Conservation (phyloP, 2,113 vertebrate genomes). For the Morone saxatilis region DNA sequence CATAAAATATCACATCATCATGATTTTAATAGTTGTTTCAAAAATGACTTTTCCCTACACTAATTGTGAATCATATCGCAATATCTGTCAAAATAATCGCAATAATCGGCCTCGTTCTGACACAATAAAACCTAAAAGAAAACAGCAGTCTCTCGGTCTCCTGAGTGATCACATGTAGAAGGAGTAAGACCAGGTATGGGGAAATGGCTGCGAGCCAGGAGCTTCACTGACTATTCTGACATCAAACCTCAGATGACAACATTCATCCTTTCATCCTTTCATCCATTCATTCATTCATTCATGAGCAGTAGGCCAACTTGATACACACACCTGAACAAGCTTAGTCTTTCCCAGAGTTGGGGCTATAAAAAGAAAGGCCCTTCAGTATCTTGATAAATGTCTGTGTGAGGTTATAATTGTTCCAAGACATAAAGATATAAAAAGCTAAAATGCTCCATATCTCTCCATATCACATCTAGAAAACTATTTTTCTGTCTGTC, state of each 20-base stretch:
- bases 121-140: neutral
- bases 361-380: neutral
- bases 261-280: too few relatives aligned
- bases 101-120: neutral
- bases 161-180: neutral
- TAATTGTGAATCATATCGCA: too few relatives aligned
- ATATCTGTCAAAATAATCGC: too few relatives aligned
- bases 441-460: neutral
- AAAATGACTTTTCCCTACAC: too few relatives aligned
- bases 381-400: neutral
- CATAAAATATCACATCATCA: too few relatives aligned
- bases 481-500: neutral
- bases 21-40: too few relatives aligned
- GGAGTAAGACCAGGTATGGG: neutral
- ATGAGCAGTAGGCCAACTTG: neutral
- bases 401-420: neutral
- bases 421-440: neutral
- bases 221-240: neutral
- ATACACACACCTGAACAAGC: neutral
- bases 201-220: too few relatives aligned
- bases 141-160: neutral
- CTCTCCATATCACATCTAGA: neutral
- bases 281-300: neutral
- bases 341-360: neutral
- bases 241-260: neutral